These are phyloP conservation scores for Nomada ruficornis DNA, from an alignment of 2,888 invertebrate genomes.

Conservation along the genomic window DNA sequence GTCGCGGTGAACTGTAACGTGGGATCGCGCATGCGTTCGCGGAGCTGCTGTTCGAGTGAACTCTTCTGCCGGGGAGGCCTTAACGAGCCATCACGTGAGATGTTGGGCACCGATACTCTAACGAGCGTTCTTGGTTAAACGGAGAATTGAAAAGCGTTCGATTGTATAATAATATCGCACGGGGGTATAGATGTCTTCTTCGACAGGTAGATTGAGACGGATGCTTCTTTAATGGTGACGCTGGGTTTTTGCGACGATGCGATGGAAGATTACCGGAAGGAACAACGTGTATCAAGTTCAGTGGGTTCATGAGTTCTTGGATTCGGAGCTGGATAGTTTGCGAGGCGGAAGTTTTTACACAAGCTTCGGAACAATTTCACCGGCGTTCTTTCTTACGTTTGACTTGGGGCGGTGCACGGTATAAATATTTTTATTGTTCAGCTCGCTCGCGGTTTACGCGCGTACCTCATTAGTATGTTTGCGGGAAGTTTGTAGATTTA, in stretches of 20 bases:
- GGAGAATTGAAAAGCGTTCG: background rate
- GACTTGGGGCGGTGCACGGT: background rate
- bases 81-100: constrained; percentile 18
- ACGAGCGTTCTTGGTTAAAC: constrained; percentile 12
- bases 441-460: constrained; percentile 4
- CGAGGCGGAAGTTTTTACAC: background rate
- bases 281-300: too few species aligned
- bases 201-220: too few species aligned
- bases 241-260: too few species aligned
- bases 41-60: background rate
- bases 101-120: background rate
- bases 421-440: too few species aligned
- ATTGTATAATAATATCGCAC: background rate
- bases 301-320: too few species aligned
- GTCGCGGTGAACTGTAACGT: constrained; percentile 28
- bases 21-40: constrained; percentile 21
- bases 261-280: too few species aligned
- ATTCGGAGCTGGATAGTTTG: too few species aligned
- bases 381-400: background rate
- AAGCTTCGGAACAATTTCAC: background rate
- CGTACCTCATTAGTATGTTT: constrained; percentile 27
- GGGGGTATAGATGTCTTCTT: background rate
- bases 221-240: too few species aligned
- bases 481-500: constrained; percentile 17
- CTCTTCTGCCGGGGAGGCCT: background rate